These are phyloP conservation scores for Probaryconus sp. DNA, from an alignment of 1,140 invertebrate genomes.

Conservation along the genomic window DNA sequence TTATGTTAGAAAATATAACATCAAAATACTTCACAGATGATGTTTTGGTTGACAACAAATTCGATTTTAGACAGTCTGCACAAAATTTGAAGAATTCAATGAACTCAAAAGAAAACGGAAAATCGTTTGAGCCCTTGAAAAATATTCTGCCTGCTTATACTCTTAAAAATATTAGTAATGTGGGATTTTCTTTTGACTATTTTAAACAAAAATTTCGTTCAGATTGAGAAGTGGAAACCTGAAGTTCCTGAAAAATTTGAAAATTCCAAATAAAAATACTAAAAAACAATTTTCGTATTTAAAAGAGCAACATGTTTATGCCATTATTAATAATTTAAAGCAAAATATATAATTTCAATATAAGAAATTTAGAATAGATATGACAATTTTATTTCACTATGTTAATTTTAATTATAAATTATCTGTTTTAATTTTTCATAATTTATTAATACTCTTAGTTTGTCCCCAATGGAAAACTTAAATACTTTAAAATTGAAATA, in stretches of 20 bases:
- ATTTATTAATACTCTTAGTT: too few relatives aligned
- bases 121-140: conserved; percentile 12
- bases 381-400: too few relatives aligned
- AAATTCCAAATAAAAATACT: conserved; percentile 3
- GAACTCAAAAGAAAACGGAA: conserved; percentile 12
- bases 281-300: conserved; percentile 1
- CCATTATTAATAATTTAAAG: conserved; percentile 19
- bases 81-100: conserved; percentile 9
- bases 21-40: conserved; percentile 7
- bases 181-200: background rate
- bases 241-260: conserved; percentile 15
- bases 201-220: conserved; percentile 4
- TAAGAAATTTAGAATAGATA: too few relatives aligned
- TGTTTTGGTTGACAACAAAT: conserved; percentile 1
- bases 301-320: background rate
- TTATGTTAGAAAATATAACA: conserved; percentile 10
- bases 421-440: too few relatives aligned
- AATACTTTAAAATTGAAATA: too few relatives aligned
- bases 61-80: conserved; percentile 1
- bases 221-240: conserved; percentile 7
- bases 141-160: conserved; percentile 1
- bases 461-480: too few relatives aligned
- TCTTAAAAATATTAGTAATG: conserved; percentile 17
- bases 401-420: too few relatives aligned
- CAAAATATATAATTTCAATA: too few relatives aligned